Base-by-base conservation (phyloP, 2,888 invertebrate species). In the Scrobipalpa costella region DNA sequence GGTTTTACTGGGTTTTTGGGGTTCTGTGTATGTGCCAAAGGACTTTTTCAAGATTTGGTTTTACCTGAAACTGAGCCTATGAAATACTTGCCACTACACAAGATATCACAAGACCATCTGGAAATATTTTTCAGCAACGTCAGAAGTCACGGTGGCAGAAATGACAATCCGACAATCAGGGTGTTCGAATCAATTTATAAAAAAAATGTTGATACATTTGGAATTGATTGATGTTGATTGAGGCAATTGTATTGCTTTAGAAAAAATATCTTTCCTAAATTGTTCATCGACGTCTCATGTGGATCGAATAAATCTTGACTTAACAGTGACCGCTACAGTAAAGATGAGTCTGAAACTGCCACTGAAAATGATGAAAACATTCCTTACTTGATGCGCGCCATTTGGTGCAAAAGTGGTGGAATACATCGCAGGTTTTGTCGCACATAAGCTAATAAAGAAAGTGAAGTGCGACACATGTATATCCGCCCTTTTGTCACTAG, bases 1-100 rank as follows among this genome's bases (percentile, higher is more conserved):
- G 36, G 64, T 2, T 66, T 19, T 44, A 64, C 66, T 8, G 66
- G 66, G 21, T 66, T 63, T 52, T 11, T 63, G n/a, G 66, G 63
- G 11, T 61, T 47, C 15, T 47, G 47, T 47, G 47, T 47, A 15
- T 61, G 65, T 63, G 61, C 63, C n/a, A 65, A 58, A 58, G 58
- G 58, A 1, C 34, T 19, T 38, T 1, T 38, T 38, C 38, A n/a
- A n/a, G 2, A n/a, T n/a, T n/a, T n/a, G n/a, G n/a, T n/a, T n/a
- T n/a, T n/a, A n/a, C n/a, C n/a, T n/a, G n/a, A n/a, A n/a, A n/a
- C n/a, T n/a, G n/a, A n/a, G n/a, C n/a, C n/a, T n/a, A n/a, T n/a
- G n/a, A n/a, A n/a, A n/a, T n/a, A n/a, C n/a, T n/a, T n/a, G n/a
- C n/a, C n/a, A n/a, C n/a, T n/a, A n/a, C n/a, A n/a, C n/a, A n/a